These are phyloP conservation scores for Eueides isabella DNA, from an alignment of 1,140 invertebrate species.

Conservation along the genomic window DNA sequence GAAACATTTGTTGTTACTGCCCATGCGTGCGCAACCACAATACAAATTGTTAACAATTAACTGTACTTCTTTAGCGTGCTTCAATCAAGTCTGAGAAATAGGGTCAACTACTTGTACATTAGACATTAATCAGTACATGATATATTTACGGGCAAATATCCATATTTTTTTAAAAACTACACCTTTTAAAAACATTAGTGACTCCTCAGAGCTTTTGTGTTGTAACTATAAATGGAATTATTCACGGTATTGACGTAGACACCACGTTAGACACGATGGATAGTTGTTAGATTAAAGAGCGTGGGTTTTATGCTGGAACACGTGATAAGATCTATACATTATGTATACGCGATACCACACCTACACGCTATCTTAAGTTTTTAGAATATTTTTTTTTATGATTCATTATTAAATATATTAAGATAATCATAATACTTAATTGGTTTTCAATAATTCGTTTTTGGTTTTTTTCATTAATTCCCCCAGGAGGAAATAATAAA, in stretches of 20 bases:
- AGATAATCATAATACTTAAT: not conserved
- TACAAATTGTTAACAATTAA: slow-evolving; percentile 79
- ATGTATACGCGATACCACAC: slow-evolving; percentile 43
- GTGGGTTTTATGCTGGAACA: slow-evolving; percentile 55
- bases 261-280: slow-evolving; percentile 53
- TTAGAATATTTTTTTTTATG: slow-evolving; percentile 19
- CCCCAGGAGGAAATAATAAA: too few relatives aligned
- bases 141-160: not conserved
- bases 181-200: not conserved
- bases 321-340: slow-evolving; percentile 49
- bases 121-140: slow-evolving; percentile 8
- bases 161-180: not conserved
- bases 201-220: not conserved
- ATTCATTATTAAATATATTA: not conserved
- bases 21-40: slow-evolving; percentile 56
- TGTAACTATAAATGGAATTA: slow-evolving; percentile 49
- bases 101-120: slow-evolving; percentile 54
- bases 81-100: slow-evolving; percentile 66
- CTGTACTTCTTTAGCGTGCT: slow-evolving; percentile 73
- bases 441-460: not conserved
- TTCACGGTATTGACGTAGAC: slow-evolving; percentile 57
- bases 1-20: not conserved
- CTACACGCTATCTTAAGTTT: slow-evolving; percentile 38
- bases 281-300: slow-evolving; percentile 53
- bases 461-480: too few relatives aligned